These are phyloP conservation scores for Recurvirostra avosetta DNA, from an alignment of 2,113 vertebrate genomes.

Conservation along the genomic window DNA sequence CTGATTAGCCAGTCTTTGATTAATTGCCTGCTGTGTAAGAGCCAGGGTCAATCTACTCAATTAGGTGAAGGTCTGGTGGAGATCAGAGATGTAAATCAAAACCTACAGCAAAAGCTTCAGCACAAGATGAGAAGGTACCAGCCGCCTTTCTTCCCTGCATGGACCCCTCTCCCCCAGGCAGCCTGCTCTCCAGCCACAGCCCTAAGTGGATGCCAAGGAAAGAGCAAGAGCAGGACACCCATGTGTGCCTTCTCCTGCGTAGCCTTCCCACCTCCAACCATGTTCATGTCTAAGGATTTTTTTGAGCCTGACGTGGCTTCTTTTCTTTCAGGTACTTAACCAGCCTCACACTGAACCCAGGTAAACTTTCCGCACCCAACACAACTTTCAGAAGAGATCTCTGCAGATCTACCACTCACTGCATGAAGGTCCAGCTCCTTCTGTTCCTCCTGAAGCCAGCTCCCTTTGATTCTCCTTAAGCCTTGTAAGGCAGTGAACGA, in stretches of 20 bases:
- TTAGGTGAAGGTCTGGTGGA: slow-evolving; percentile 36
- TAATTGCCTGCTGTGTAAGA: slow-evolving; percentile 33
- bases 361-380: background rate
- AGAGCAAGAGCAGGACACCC: background rate
- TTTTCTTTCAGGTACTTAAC: background rate
- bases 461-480: background rate
- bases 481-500: background rate
- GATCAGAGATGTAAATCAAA: slow-evolving; percentile 53
- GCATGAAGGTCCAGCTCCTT: background rate
- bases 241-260: background rate
- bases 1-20: slow-evolving; percentile 49
- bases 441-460: background rate
- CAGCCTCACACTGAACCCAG: background rate
- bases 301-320: background rate
- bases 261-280: background rate
- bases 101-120: background rate
- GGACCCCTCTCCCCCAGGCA: background rate
- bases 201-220: accelerated
- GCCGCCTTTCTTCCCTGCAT: background rate
- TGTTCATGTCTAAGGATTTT: background rate
- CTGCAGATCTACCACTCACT: background rate
- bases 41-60: slow-evolving; percentile 59
- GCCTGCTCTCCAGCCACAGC: background rate
- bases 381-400: background rate
- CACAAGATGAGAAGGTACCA: background rate